Evolutionary conservation across 2,888 invertebrate genomes (phyloP).

Genomic region (Aleiodes alternator): DNA sequence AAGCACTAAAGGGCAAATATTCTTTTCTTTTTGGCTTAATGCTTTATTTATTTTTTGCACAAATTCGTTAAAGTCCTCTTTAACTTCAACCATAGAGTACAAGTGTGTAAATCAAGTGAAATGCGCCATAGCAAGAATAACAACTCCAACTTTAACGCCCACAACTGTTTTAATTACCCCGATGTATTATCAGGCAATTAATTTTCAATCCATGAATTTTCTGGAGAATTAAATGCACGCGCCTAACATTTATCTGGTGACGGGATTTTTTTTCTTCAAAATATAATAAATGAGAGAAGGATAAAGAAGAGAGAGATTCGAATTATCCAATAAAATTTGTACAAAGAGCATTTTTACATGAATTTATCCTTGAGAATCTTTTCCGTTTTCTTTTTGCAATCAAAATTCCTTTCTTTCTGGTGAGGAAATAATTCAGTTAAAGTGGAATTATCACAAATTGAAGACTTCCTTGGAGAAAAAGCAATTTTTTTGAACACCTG

Average conservation of each 20-base stretch:
- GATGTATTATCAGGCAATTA: conserved; percentile 55
- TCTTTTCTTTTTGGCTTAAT: conserved; percentile 22
- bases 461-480: no score
- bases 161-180: conserved; percentile 53
- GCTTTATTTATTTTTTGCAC: conserved; percentile 14
- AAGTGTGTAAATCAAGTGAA: conserved; percentile 57
- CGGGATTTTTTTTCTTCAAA: neutral
- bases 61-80: conserved; percentile 35
- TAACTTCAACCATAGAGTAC: conserved; percentile 41
- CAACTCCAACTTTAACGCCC: conserved; percentile 41
- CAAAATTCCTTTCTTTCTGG: no score
- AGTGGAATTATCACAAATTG: no score
- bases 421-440: no score
- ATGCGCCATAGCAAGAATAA: conserved; percentile 32
- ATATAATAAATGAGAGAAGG: conserved; percentile 12
- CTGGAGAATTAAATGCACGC: conserved; percentile 27
- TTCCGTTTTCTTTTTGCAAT: no score
- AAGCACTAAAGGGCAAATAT: conserved; percentile 45
- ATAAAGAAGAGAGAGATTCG: no score
- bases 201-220: conserved; percentile 49
- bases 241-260: conserved; percentile 1
- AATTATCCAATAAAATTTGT: conserved; percentile 16
- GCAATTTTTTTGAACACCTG: neutral
- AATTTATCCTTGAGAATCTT: no score
- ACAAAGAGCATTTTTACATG: no score